phyloP scores from a whole-genome alignment of 1,140 invertebrate genomes.

The Drosophila carrolli region DNA sequence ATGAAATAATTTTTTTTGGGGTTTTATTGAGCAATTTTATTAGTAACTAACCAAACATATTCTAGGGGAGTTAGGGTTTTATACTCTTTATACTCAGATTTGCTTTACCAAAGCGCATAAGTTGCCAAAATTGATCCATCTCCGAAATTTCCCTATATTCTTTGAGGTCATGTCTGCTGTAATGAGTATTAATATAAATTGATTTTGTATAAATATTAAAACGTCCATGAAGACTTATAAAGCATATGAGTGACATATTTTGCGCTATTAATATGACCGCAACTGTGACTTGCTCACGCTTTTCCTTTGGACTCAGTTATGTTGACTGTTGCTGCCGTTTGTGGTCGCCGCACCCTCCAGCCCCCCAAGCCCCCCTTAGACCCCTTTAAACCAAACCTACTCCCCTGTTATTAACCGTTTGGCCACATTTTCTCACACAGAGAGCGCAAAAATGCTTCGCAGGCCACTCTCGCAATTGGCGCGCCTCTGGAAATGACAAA shows the following conservation, averaged over 20 bases:
- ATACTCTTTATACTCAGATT: no score
- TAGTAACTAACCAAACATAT: no score
- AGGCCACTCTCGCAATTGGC: constrained; percentile 66
- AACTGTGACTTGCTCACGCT: constrained; percentile 17
- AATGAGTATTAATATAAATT: no score
- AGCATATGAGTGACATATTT: neutral
- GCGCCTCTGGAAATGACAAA: constrained; percentile 76
- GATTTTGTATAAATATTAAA: no score
- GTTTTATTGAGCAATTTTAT: no score
- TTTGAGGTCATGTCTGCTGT: no score
- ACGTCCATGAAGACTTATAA: neutral
- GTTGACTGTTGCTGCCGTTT: constrained; percentile 47
- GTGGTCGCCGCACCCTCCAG: constrained; percentile 45
- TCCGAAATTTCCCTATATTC: no score
- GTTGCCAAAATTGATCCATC: no score
- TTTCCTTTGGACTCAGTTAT: constrained; percentile 60
- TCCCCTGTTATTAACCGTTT: constrained; percentile 65
- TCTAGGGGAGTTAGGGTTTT: no score
- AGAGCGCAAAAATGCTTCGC: constrained; percentile 56
- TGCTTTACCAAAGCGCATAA: no score
- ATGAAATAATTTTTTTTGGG: no score
- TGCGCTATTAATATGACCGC: constrained; percentile 1
- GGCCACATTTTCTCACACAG: constrained; percentile 79
- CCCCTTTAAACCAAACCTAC: constrained; percentile 7
- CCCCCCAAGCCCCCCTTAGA: neutral